Evolutionary conservation across 2,888 invertebrate species (phyloP), one percentile per base, ranked within the genome.

Genomic region (Prosopocoilus inquinatus): DNA sequence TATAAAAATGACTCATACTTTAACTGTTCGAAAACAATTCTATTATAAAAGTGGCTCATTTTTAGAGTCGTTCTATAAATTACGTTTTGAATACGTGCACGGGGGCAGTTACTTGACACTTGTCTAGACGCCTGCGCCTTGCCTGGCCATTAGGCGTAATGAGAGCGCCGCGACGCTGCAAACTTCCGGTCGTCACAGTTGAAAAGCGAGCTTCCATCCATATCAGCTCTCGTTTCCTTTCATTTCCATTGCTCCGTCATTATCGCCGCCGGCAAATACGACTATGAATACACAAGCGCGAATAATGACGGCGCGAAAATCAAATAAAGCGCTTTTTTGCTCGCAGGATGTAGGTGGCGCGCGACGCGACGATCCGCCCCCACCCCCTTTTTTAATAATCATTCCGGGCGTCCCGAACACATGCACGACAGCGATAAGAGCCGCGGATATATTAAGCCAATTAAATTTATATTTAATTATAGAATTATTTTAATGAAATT

Each of bases 131-230:
- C 59, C 49, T 61, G 64, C 59, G 56, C 61, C 51, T 60, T 55
- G 55, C 60, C 57, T 58, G 51, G 53, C 67, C 67, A 67, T 67
- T 68, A 67, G 65, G 62, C 56, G 62, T 68, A 68, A 68, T 67
- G 66, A 67, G 65, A 55, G 63, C 66, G 65, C 60, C 65, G 62
- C 66, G 65, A 61, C 65, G 66, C 66, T 66, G 49, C 64, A 61
- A 67, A 65, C 66, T 68, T 69, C 68, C 69, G 67, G 65, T 65
- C 65, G 69, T 67, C 68, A 64, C 67, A 67, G 66, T 61, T 68
- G 69, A 69, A 69, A 69, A 67, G 69, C 66, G 64, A 61, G 62
- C 67, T 65, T 68, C 64, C 68, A 68, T 69, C 66, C 67, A 65
- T 64, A 67, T 67, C 66, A 65, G 59, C 64, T 56, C 61, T 59